Percentiles rank a stretch among this genome's conserved stretches.
phyloP scores from a whole-genome alignment of 1,140 invertebrate genomes.

The Halyomorpha halys region DNA sequence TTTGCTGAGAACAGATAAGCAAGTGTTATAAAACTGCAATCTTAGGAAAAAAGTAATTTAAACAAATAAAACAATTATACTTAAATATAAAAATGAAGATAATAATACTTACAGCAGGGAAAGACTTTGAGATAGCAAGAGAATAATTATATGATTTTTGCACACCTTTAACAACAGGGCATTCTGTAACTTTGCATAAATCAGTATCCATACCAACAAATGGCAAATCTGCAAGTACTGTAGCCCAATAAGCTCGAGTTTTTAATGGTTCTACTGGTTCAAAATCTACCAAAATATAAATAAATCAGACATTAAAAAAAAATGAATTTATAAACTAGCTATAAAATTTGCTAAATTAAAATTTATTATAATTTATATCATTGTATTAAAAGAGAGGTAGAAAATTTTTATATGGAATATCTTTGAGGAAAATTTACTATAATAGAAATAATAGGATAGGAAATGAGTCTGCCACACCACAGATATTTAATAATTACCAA shows the following conservation, averaged over 20 bases:
- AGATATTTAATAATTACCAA: too few relatives aligned
- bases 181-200: slow-evolving; percentile 40
- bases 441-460: too few relatives aligned
- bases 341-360: too few relatives aligned
- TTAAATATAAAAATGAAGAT: neutral
- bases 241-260: slow-evolving; percentile 40
- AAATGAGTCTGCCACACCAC: too few relatives aligned
- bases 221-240: slow-evolving; percentile 39
- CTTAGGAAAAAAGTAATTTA: too few relatives aligned
- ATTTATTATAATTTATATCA: too few relatives aligned
- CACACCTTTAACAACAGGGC: slow-evolving; percentile 37
- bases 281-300: slow-evolving; percentile 36
- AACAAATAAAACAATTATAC: too few relatives aligned
- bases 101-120: slow-evolving; percentile 38
- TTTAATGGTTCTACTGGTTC: slow-evolving; percentile 31
- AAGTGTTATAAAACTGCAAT: neutral
- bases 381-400: too few relatives aligned
- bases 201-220: slow-evolving; percentile 42
- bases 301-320: too few relatives aligned
- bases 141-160: slow-evolving; percentile 37
- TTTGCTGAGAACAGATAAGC: slow-evolving; percentile 36
- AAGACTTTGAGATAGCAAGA: slow-evolving; percentile 40
- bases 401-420: too few relatives aligned
- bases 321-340: too few relatives aligned
- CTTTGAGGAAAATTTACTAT: too few relatives aligned